A percentile compares a stretch with the other conserved stretches of the same genome.
These are phyloP conservation scores for Melanerpes aurifrons DNA, from an alignment of 2,113 vertebrate genomes.

Conservation along the genomic window DNA sequence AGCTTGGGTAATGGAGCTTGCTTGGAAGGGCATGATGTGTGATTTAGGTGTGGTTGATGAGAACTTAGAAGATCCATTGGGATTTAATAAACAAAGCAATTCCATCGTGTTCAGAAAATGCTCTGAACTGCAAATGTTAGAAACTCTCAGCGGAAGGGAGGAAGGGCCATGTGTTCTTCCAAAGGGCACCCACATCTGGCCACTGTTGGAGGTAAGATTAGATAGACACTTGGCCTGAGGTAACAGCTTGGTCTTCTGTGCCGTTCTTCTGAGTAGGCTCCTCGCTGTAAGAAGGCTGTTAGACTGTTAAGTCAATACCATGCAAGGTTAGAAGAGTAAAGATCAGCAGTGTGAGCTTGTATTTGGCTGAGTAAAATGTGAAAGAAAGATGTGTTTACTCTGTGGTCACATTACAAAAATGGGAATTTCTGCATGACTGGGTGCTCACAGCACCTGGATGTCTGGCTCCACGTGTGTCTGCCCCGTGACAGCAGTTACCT, in stretches of 20 bases:
- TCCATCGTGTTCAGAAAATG: neutral
- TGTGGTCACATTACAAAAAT: neutral
- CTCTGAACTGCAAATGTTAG: neutral
- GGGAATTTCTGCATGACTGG: neutral
- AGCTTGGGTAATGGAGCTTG: neutral
- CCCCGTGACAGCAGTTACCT: neutral
- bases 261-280: neutral
- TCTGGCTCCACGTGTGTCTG: neutral
- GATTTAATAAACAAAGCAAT: neutral
- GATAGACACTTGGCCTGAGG: neutral
- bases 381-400: neutral
- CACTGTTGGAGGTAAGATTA: neutral
- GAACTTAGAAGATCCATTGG: neutral
- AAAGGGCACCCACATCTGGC: neutral
- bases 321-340: neutral
- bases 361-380: neutral
- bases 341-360: neutral
- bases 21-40: neutral
- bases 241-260: neutral
- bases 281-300: neutral
- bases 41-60: neutral
- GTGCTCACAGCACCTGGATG: neutral
- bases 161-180: neutral
- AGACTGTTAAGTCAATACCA: neutral
- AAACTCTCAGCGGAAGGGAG: neutral